Evolutionary conservation across 2,113 vertebrate genomes (phyloP), one percentile per base, ranked within the genome.

Genomic region (Ifrita kowaldi): DNA sequence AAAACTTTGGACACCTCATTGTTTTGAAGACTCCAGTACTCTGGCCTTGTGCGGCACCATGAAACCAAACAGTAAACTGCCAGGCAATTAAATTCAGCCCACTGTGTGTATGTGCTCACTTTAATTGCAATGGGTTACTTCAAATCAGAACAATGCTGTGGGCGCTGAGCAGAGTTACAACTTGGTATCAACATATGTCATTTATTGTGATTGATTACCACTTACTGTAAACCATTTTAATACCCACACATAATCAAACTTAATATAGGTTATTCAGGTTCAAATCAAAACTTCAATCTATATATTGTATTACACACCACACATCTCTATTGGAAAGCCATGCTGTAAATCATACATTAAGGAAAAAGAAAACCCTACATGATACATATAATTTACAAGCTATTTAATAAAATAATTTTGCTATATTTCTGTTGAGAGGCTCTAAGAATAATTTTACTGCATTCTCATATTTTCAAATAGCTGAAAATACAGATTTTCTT

Each of bases 211-310:
- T 30, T 70, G 71, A 90, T 91, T 83, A 85, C 78, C 47, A 64
- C 42, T 82, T 83, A 81, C 23, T 85, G 30, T 47, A 97, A 97
- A 70, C 44, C 27, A 81, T 78, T 65, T 84, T 60, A 86, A 89
- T 70, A 95, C 5, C 7, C 69, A 91, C 70, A 94, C 16, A 89
- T 28, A 84, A 95, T 73, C 73, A 95, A 87, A 71, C 37, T 55
- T 63, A 65, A 89, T 52, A 71, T 3, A 79, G 44, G 65, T 76
- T 81, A 79, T 68, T 90, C 80, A 76, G 37, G 84, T 91, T 84
- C 55, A 91, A 83, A 73, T 73, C 35, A 91, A 82, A 96, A 57
- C 32, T 73, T 89, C 42, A 80, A 24, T 23, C 70, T 23, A 75
- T 64, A 80, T 35, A 63, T 13, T 44, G 5, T 33, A 56, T 76